Evolutionary conservation across 92 coral and sea anemone genomes (phyloP).

Genomic region (Palythoa heliodiscus): DNA sequence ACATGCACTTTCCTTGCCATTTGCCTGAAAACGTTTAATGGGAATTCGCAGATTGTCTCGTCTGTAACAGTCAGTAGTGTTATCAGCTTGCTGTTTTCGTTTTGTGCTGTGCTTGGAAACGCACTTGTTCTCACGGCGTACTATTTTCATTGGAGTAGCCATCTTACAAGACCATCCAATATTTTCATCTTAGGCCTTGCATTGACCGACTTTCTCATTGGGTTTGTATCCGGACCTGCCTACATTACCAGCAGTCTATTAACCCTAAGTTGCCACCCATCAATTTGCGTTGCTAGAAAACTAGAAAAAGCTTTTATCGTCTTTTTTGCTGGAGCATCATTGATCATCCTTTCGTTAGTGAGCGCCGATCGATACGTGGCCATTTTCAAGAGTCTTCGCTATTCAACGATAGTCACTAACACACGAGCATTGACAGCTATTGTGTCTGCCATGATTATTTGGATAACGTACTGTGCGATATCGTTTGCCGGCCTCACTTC

Average conservation of each 20-base stretch:
- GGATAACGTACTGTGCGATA: not conserved
- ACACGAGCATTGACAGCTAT: not conserved
- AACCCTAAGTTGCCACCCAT: not conserved
- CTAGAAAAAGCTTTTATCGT: not conserved
- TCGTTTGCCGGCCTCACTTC: constrained; percentile 10
- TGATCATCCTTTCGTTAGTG: constrained; percentile 17
- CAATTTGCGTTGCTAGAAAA: not conserved
- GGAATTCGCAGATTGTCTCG: not conserved
- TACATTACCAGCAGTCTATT: constrained; percentile 7
- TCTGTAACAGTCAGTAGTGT: not conserved
- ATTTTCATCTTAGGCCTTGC: constrained; percentile 19
- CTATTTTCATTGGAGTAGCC: not conserved
- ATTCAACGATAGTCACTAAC: constrained; percentile 16
- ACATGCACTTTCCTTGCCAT: constrained; percentile 4
- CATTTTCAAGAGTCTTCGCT: constrained; percentile 11
- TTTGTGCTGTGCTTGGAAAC: constrained; percentile 12
- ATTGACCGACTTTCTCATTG: constrained; percentile 15
- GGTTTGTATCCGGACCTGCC: constrained; percentile 16
- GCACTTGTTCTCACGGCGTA: constrained; percentile 11
- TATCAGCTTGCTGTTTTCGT: not conserved
- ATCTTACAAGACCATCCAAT: constrained; percentile 5
- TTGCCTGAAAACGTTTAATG: not conserved
- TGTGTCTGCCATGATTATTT: not conserved
- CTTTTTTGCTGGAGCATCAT: constrained; percentile 19
- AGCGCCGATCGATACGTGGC: constrained; percentile 36